Conservation (phyloP, 2,797 vertebrate genomes). For the Merluccius polli region DNA sequence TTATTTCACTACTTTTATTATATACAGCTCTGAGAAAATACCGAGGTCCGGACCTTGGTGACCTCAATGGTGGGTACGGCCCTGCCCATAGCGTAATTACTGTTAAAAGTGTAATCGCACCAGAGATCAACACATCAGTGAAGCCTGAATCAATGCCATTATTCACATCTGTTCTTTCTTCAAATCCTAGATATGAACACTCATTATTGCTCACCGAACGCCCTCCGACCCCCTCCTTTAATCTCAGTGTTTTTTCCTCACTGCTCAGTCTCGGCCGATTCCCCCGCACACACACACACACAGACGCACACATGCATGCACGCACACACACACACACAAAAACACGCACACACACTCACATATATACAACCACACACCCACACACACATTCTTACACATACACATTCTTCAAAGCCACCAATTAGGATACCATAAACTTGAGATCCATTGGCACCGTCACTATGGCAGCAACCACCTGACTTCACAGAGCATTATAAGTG, state of each 20-base stretch:
- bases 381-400: not conserved
- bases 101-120: not conserved
- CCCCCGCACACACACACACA: not conserved
- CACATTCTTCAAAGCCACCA: conserved; percentile 23
- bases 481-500: not conserved
- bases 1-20: no score
- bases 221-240: conserved; percentile 47
- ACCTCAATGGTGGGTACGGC: no score
- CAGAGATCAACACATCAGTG: not conserved
- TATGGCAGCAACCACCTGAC: conserved; percentile 5
- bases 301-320: not conserved
- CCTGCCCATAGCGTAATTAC: no score
- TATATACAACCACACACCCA: no score
- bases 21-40: no score
- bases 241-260: conserved; percentile 32
- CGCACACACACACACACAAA: not conserved
- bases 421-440: conserved; percentile 32
- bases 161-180: not conserved
- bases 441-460: not conserved
- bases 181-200: conserved; percentile 18
- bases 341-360: not conserved
- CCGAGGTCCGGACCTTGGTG: no score
- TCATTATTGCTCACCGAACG: no score
- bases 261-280: conserved; percentile 43
- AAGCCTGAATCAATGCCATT: no score